phyloP scores from a whole-genome alignment of 1,140 invertebrate species.

The Tetragnatha versicolor region DNA sequence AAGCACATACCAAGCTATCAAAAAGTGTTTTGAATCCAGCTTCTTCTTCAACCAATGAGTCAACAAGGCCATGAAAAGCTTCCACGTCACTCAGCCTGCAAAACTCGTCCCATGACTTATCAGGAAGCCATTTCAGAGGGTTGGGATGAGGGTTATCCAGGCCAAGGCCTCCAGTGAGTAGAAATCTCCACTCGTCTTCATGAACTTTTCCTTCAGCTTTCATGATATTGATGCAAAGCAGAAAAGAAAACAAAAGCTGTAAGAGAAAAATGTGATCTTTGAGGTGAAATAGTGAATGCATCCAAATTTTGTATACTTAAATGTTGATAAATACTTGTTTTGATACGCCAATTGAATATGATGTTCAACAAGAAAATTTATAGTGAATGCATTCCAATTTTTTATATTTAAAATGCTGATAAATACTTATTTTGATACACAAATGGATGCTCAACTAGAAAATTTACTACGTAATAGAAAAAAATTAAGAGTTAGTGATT shows the following conservation, averaged over 20 bases:
- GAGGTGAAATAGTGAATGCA: too few species aligned
- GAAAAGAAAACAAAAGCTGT: constrained; percentile 87
- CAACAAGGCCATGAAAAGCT: constrained; percentile 68
- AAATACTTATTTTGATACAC: neutral
- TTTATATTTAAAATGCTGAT: neutral
- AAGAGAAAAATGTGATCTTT: constrained; percentile 53
- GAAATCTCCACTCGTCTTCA: constrained; percentile 82
- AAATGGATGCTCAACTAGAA: neutral
- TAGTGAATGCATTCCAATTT: too few species aligned
- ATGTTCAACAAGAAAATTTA: too few species aligned
- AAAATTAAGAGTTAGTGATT: too few species aligned
- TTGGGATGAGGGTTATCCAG: constrained; percentile 79
- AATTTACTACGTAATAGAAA: too few species aligned
- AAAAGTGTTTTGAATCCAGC: constrained; percentile 61
- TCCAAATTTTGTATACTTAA: too few species aligned
- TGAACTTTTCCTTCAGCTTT: constrained; percentile 75
- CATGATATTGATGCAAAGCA: constrained; percentile 83
- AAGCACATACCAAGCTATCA: constrained; percentile 34
- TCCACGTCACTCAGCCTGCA: constrained; percentile 75
- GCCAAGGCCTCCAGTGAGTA: constrained; percentile 85
- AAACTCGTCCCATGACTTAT: constrained; percentile 84
- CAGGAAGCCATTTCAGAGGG: constrained; percentile 75
- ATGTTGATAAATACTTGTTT: too few species aligned
- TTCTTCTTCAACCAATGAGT: constrained; percentile 63
- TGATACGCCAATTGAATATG: too few species aligned